Evolutionary conservation across 2,888 invertebrate species (phyloP), one percentile per base, ranked within the genome.

Genomic region (Drosophila austrosaltans): DNA sequence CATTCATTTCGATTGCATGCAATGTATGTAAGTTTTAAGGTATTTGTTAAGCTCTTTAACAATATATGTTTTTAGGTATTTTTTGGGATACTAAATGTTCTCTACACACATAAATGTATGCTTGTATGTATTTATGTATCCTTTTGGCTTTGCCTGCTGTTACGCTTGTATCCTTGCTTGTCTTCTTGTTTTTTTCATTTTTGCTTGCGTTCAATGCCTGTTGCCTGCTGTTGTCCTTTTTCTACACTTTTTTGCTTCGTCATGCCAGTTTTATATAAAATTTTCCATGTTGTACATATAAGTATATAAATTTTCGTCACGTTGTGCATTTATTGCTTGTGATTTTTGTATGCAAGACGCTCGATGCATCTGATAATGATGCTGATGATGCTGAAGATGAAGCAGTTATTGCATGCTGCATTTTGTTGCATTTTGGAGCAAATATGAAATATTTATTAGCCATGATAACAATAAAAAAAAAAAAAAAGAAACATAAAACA

Each of bases 331-430:
- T 57, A 32, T 63, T 48, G 48, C 48, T 77, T 65, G 39, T 63
- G 54, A 39, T 57, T 62, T 82, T 76, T 69, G 69, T 76, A 78
- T 87, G 72, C 78, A 78, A 81, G 74, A 76, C 81, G 81, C 81
- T 72, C 66, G 69, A 78, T 77, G 75, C 77, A 79, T 65, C 54
- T 57, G 48, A 75, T 76, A 69, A 70, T 79, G 66, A 77, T 75
- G 75, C 42, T 76, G 67, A 61, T 63, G 56, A 53, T 60, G 72
- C 28, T 56, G 68, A 57, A 56, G 54, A 32, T 6, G 16, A 28
- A 32, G n/a, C 54, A 10, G 25, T 32, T 56, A 39, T 76, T 71
- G 86, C 86, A 82, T 86, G 81, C 67, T 66, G 75, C 66, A 69
- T 86, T 81, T 70, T 65, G 68, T 76, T 86, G 77, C 81, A 79